Base-by-base conservation (phyloP, 1,140 invertebrate genomes). In the Camponotus floridanus region DNA sequence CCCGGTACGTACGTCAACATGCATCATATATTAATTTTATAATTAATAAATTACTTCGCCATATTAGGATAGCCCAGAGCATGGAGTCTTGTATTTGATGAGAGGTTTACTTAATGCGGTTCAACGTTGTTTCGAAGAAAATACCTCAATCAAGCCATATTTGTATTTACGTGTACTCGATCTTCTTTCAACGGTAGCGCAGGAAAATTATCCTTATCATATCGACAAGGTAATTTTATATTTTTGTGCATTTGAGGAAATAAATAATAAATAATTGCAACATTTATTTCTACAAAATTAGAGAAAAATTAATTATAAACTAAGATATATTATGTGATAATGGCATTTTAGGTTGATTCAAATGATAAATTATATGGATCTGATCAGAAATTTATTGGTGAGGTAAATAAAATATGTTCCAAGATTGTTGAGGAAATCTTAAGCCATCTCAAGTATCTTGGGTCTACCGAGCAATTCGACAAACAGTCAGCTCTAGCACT, bases 301-400 rank as follows among this genome's bases (percentile, higher is more conserved):
- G 5, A 71, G 3, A 71, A 8, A 86, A n/a, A 26, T 51, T 55
- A 57, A 64, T 70, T 74, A 31, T 7, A 76, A 18, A 76, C 13
- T 62, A 62, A 83, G 42, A 42, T 76, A 42, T 76, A 81, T 83
- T 68, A 76, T 73, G 78, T 59, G 48, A 26, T 51, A 45, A 33
- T 84, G 90, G 62, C 88, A 84, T 85, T 96, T 95, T 87, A 95
- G 98, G 98, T 99, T 73, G 97, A 99, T 93, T 98, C 98, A 2
- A 99, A 99, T 94, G 98, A 99, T 94, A 96, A 97, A 68, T 94
- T 99, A n/a, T 99, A 99, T 94, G 98, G 98, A 2, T 96, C 97
- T 59, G 98, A 99, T 95, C 96, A 96, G 39, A 98, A 98, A 94
- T 99, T 98, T 94, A 95, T 99, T 13, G 94, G 93, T 4, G 98